Evolutionary conservation across 2,113 vertebrate genomes (phyloP), one percentile per base, ranked within the genome.

Genomic region (Psittacula cyanocephala): DNA sequence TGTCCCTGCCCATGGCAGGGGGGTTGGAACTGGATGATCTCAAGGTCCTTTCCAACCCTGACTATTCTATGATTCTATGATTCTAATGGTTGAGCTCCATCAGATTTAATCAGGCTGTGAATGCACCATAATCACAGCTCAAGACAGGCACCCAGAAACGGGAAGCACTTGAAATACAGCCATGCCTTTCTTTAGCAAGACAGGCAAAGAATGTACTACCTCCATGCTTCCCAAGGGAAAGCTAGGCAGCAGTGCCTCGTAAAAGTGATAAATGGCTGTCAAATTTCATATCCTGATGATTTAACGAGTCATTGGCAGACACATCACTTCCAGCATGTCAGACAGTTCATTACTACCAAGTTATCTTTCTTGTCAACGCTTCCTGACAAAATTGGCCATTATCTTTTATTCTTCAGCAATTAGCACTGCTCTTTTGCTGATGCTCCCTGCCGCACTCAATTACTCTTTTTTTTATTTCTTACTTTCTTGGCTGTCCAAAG

Each of bases 361-460:
- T 97, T 97, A 97, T 98, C 97, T 96, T 97, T 95, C 96, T 95
- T 96, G 97, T 98, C 97, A 97, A 96, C 19, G 47, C 88, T 85
- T 89, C 92, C 88, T 97, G 97, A 97, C 95, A 97, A 69, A 97
- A 98, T 44, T 94, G 94, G 86, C 91, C 62, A 23, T 97, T 98
- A 97, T 97, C 95, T 96, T 96, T 96, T 88, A 95, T 92, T 96
- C 95, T 92, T 91, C 10, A 20, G 88, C 90, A 96, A 96, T 89
- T 94, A 97, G 86, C 75, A 44, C 70, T 85, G 92, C 64, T 96
- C 88, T 81, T 96, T 88, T 88, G 47, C 78, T 89, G 85, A 76
- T 53, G 57, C n/a, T 72, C 83, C 69, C 81, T 81, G 24, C 28
- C 75, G 13, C 65, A 74, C 52, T 52, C 75, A 80, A 84, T 77